These are phyloP conservation scores for Acanthurus tractus DNA, from an alignment of 2,797 vertebrate genomes.

Conservation along the genomic window DNA sequence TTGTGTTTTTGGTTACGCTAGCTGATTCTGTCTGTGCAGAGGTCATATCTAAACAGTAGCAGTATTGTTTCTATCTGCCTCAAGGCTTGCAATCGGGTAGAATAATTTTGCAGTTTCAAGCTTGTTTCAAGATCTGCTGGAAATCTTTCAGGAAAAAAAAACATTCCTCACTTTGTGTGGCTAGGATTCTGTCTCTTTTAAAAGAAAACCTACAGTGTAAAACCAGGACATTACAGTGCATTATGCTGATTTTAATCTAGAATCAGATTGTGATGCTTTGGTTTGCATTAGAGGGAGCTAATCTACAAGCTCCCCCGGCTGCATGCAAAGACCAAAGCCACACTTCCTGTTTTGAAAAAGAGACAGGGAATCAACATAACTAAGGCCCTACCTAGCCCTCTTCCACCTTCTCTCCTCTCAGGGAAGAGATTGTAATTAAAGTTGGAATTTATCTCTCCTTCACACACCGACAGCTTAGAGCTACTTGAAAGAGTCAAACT, in stretches of 20 bases:
- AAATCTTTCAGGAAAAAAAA: slow-evolving; percentile 49
- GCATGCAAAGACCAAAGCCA: slow-evolving; percentile 36
- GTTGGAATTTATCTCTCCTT: slow-evolving; percentile 90
- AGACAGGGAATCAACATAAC: slow-evolving; percentile 56
- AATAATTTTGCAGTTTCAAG: slow-evolving; percentile 54
- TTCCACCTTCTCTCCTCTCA: slow-evolving; percentile 84
- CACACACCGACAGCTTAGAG: slow-evolving; percentile 87
- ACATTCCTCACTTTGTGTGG: neutral
- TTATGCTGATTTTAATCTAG: slow-evolving; percentile 55
- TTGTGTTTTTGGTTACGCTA: slow-evolving; percentile 47
- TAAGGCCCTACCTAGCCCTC: slow-evolving; percentile 73
- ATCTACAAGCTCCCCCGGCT: slow-evolving; percentile 28
- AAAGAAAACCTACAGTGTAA: slow-evolving; percentile 21
- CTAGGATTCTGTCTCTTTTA: slow-evolving; percentile 26
- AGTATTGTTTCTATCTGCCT: slow-evolving; percentile 52
- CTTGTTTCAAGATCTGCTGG: slow-evolving; percentile 41
- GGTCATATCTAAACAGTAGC: slow-evolving; percentile 42
- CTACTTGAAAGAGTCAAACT: slow-evolving; percentile 87
- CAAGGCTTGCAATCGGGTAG: slow-evolving; percentile 37
- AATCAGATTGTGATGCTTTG: slow-evolving; percentile 40
- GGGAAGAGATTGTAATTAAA: slow-evolving; percentile 84
- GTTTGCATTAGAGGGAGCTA: slow-evolving; percentile 33
- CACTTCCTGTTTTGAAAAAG: slow-evolving; percentile 62
- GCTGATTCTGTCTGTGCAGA: slow-evolving; percentile 62
- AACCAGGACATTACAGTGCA: slow-evolving; percentile 26